phyloP scores from a whole-genome alignment of 2,797 vertebrate species.

The Gila robusta region DNA sequence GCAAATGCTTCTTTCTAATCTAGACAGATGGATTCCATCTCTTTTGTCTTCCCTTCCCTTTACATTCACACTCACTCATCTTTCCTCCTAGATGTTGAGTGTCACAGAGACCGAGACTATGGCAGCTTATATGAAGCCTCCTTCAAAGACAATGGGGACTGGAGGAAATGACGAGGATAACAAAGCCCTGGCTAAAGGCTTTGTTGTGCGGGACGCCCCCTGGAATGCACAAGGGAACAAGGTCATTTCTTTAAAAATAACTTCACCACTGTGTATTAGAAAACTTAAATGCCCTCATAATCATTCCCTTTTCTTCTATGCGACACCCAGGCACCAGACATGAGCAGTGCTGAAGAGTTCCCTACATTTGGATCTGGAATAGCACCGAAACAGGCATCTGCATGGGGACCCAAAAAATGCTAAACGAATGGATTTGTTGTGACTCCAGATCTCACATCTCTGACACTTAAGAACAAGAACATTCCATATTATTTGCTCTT shows the following conservation, averaged over 20 bases:
- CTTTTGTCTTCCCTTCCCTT: neutral
- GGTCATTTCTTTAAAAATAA: slow-evolving; percentile 63
- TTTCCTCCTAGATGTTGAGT: slow-evolving; percentile 79
- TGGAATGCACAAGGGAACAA: slow-evolving; percentile 81
- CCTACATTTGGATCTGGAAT: slow-evolving; percentile 80
- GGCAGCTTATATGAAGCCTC: slow-evolving; percentile 87
- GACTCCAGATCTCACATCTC: slow-evolving; percentile 32
- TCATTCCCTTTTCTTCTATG: neutral
- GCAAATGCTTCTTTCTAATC: neutral
- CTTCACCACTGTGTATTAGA: neutral
- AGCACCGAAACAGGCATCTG: slow-evolving; percentile 79
- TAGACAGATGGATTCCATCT: neutral
- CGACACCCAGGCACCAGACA: slow-evolving; percentile 77
- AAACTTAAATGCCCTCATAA: neutral
- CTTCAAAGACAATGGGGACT: slow-evolving; percentile 75
- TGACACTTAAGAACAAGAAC: slow-evolving; percentile 25
- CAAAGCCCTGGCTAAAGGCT: slow-evolving; percentile 77
- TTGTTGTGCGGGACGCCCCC: slow-evolving; percentile 81
- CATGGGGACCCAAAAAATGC: slow-evolving; percentile 85
- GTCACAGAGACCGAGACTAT: slow-evolving; percentile 85
- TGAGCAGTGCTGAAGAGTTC: slow-evolving; percentile 86
- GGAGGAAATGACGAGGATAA: slow-evolving; percentile 73
- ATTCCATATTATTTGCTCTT: slow-evolving; percentile 37
- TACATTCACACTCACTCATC: neutral
- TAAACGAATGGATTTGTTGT: slow-evolving; percentile 66